Base-by-base conservation (phyloP, 2,888 invertebrate species). In the Limnephilus auricula region DNA sequence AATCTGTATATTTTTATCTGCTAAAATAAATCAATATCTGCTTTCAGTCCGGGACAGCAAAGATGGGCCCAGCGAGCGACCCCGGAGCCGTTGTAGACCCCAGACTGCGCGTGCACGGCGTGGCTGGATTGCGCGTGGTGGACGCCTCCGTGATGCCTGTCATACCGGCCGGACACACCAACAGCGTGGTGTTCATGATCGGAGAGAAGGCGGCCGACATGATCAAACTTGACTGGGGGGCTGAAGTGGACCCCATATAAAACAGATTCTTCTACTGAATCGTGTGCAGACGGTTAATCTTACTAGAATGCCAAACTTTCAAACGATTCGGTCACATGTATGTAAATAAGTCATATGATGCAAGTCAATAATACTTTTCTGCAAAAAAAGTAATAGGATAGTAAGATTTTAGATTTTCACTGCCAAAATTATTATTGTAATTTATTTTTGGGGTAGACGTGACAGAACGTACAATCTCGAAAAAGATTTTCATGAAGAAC, bases 1-100 rank as follows among this genome's bases (percentile, higher is more conserved):
- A 10, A 12, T 12, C 40, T 40, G 10, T 40, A 1, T 40, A 40
- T 12, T 12, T 40, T 40, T 40, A n/a, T 12, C 12, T 0, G 12
- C 18, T 65, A 5, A 65, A 65, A 65, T 4, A 65, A 65, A 65
- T n/a, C n/a, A n/a, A 65, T 65, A 6, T 65, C 65, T 65, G 9
- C 13, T 93, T 93, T 6, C 95, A 97, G 94, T 96, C 96, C 31
- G 97, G 97, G 30, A 97, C 97, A 0, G 97, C 97, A 93, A 97
- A 97, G 95, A 98, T 98, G 98, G 97, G 97, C 0, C 96, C 97
- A 0, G 93, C 93, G 0, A 95, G 94, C 0, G 97, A 97, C 94
- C 95, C 96, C 0, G 96, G 96, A 0, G 96, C 97, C 0, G 97
- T 98, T 5, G 97, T 98, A 0, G 96, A 97, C 93, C 96, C 96